Evolutionary conservation across 2,888 invertebrate species (phyloP).

Genomic region (Parthenolecanium corni): DNA sequence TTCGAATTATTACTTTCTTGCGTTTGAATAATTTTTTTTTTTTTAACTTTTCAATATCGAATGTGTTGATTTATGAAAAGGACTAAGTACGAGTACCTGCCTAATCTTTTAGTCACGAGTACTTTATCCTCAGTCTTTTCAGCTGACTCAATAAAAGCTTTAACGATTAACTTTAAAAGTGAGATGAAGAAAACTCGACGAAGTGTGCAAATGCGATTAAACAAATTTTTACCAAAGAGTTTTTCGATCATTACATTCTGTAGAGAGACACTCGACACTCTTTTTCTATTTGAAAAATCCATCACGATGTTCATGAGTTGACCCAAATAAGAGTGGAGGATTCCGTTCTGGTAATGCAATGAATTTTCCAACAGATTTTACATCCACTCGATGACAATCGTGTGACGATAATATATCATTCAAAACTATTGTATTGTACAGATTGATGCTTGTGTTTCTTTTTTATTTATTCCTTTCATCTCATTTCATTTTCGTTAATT

Average conservation of each 20-base stretch:
- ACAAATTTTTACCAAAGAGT: too few relatives aligned
- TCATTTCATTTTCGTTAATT: background rate
- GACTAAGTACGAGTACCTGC: too few relatives aligned
- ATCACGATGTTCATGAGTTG: constrained; percentile 11
- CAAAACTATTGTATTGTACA: constrained; percentile 14
- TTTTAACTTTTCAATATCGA: too few relatives aligned
- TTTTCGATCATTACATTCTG: background rate
- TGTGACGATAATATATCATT: constrained; percentile 24
- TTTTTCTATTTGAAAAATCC: constrained; percentile 17
- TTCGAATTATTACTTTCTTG: too few relatives aligned
- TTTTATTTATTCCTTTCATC: background rate
- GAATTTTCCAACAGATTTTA: constrained; percentile 19
- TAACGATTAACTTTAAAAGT: too few relatives aligned
- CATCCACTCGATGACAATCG: constrained; percentile 20
- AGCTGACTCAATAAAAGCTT: too few relatives aligned
- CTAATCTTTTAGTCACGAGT: too few relatives aligned
- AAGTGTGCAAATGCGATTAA: too few relatives aligned
- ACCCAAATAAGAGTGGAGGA: constrained; percentile 1
- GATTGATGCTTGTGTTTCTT: constrained; percentile 2
- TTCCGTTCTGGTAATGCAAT: constrained; percentile 15
- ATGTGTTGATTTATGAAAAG: too few relatives aligned
- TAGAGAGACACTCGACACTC: background rate
- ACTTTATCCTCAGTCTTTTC: too few relatives aligned
- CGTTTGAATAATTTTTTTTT: too few relatives aligned
- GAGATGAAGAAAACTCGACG: too few relatives aligned